A percentile compares a stretch with the other conserved stretches of the same genome.
Conservation (phyloP, 2,797 vertebrate species). For the Calcarius lapponicus region DNA sequence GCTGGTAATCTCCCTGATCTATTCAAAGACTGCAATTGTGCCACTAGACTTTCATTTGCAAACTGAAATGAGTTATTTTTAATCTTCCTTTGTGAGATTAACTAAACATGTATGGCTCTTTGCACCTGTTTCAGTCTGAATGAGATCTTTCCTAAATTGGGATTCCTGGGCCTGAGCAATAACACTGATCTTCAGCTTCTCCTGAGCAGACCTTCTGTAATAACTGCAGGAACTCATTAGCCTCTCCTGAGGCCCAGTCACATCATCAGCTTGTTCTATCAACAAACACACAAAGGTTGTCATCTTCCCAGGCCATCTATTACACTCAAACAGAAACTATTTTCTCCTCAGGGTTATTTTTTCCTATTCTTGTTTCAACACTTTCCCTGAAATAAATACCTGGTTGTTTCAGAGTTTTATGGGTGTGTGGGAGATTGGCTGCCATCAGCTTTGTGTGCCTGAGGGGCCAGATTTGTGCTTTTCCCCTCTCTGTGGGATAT, state of each 20-base stretch:
- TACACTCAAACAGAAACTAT: not conserved
- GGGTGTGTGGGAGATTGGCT: not conserved
- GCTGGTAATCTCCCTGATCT: not conserved
- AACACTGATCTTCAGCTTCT: not conserved
- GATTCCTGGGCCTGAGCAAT: not conserved
- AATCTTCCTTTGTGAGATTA: conserved; percentile 9
- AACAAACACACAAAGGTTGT: not conserved
- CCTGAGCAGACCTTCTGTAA: not conserved
- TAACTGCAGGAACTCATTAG: conserved; percentile 40
- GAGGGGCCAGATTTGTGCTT: not conserved
- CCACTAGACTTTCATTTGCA: not conserved
- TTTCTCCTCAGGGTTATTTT: not conserved
- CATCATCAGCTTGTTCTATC: not conserved
- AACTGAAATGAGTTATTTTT: not conserved
- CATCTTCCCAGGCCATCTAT: not conserved
- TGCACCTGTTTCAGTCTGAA: not conserved
- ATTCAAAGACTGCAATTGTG: not conserved
- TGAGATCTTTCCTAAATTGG: not conserved
- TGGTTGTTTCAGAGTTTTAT: not conserved
- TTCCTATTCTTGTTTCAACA: not conserved
- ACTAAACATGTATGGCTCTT: not conserved
- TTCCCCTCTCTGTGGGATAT: accelerated
- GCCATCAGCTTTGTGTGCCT: not conserved
- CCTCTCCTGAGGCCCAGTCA: not conserved
- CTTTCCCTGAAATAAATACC: not conserved